phyloP scores from a whole-genome alignment of 2,113 vertebrate genomes.

The Neomonachus schauinslandi region DNA sequence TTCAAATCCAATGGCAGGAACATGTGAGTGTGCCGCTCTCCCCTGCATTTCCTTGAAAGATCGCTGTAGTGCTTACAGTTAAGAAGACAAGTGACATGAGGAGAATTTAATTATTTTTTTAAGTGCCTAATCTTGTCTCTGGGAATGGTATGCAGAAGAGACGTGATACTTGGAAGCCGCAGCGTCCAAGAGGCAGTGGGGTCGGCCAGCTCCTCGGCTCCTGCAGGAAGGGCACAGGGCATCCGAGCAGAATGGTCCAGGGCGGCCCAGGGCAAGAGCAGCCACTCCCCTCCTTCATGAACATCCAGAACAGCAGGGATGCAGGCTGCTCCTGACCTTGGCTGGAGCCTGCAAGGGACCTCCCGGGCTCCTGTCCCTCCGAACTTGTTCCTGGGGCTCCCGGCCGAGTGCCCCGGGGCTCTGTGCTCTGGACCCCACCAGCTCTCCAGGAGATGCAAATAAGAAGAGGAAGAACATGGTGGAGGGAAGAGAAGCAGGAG shows the following conservation, averaged over 20 bases:
- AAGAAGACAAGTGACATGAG: conserved; percentile 62
- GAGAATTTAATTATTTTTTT: conserved; percentile 76
- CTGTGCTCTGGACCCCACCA: not conserved
- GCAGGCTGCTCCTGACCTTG: conserved; percentile 44
- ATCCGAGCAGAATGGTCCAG: not conserved
- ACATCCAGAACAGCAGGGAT: not conserved
- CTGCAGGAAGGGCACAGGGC: not conserved
- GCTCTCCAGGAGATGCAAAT: not conserved
- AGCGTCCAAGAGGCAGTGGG: not conserved
- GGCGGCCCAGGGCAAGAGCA: not conserved
- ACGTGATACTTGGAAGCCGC: conserved; percentile 12
- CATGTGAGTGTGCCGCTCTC: not conserved
- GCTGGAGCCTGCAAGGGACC: not conserved
- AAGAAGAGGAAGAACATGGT: not conserved
- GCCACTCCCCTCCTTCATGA: not conserved
- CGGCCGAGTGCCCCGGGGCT: not conserved
- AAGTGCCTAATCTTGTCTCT: conserved; percentile 67
- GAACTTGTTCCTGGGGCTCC: not conserved
- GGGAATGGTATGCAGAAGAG: conserved; percentile 38
- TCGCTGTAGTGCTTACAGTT: conserved; percentile 46
- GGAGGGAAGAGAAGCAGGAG: not conserved
- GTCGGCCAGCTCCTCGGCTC: not conserved
- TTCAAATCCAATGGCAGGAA: conserved; percentile 38
- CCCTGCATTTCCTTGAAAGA: conserved; percentile 59
- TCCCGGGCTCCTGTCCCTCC: not conserved